These are phyloP conservation scores for Nylanderia fulva DNA, from an alignment of 1,140 invertebrate species.

Conservation along the genomic window DNA sequence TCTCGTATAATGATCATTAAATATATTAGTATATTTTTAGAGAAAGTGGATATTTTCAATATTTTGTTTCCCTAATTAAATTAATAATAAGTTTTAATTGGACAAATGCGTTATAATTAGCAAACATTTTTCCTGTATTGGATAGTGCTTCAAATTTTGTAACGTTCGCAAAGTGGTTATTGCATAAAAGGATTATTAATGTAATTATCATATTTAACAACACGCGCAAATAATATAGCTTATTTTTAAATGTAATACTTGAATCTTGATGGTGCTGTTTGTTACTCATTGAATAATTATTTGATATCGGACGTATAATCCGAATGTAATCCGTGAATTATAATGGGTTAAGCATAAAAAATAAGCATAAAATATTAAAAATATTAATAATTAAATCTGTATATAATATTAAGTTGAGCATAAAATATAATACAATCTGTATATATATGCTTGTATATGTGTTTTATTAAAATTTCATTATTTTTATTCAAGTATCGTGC, in stretches of 20 bases:
- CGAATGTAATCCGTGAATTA: neutral
- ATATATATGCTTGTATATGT: too few species aligned
- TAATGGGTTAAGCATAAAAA: neutral
- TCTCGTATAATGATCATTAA: neutral
- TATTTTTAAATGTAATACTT: constrained; percentile 14
- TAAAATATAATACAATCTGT: neutral
- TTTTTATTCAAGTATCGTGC: neutral
- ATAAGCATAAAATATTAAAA: too few species aligned
- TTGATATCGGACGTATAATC: neutral
- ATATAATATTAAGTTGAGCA: neutral
- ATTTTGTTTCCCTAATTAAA: neutral
- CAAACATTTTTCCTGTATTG: neutral
- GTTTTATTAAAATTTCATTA: neutral
- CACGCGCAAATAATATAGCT: neutral
- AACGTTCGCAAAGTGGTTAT: neutral
- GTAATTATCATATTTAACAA: neutral
- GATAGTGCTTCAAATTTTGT: neutral
- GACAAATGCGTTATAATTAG: neutral
- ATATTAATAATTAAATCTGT: too few species aligned
- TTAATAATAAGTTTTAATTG: neutral
- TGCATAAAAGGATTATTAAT: constrained; percentile 21
- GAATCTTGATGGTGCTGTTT: neutral
- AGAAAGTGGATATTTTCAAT: neutral
- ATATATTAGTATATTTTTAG: neutral
- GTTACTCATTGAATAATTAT: neutral